Percentiles rank a stretch among this genome's conserved stretches.
phyloP scores from a whole-genome alignment of 2,113 vertebrate genomes.

The Chamaetylas fuelleborni region DNA sequence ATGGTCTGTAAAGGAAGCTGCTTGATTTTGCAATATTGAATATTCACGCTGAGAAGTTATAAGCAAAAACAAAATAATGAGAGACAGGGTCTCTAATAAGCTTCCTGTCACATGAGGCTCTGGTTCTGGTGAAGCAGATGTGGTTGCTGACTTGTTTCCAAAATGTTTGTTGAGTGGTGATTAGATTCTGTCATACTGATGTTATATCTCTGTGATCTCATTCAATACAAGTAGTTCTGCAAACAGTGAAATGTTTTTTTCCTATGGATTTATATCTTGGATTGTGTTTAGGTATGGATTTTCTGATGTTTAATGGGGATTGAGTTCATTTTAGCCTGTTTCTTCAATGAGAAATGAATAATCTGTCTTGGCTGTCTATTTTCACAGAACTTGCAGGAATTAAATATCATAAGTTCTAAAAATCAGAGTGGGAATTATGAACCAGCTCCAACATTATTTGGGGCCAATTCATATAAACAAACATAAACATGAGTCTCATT shows the following conservation, averaged over 20 bases:
- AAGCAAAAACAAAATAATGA: constrained; percentile 44
- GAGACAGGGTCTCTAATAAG: constrained; percentile 23
- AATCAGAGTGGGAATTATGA: neutral
- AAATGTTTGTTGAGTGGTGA: constrained; percentile 34
- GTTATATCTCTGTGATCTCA: constrained; percentile 32
- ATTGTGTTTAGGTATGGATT: neutral
- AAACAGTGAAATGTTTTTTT: constrained; percentile 13
- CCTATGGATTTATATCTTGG: constrained; percentile 7
- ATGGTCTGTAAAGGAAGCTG: neutral
- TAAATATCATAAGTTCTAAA: neutral
- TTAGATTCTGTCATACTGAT: constrained; percentile 28
- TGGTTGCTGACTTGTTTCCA: constrained; percentile 51
- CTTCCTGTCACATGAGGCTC: constrained; percentile 43
- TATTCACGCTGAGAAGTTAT: constrained; percentile 32
- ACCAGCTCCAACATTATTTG: neutral
- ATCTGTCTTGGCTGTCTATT: neutral
- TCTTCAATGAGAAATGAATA: neutral
- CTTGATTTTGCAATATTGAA: constrained; percentile 46
- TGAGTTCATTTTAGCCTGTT: constrained; percentile 3
- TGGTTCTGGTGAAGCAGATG: constrained; percentile 37
- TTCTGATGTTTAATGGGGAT: neutral
- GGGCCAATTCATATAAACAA: neutral
- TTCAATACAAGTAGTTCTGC: constrained; percentile 44
- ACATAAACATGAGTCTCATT: neutral
- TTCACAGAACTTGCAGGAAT: neutral